Base-by-base conservation (phyloP, 2,888 invertebrate species). In the Clostera curtula region DNA sequence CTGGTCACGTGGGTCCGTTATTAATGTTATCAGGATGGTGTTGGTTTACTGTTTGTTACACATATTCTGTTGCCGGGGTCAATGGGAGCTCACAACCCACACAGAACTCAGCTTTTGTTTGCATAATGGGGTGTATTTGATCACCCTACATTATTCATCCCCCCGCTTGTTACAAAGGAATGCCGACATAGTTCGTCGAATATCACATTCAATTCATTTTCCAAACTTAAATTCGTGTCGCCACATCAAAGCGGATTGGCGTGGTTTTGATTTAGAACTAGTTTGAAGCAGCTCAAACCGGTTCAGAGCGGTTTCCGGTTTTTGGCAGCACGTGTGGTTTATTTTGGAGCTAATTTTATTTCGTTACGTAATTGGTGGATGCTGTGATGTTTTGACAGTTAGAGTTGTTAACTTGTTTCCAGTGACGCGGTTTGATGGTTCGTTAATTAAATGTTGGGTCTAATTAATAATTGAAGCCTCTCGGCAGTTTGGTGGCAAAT, bases 221-320 rank as follows among this genome's bases (percentile, higher is more conserved):
- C 24, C 22, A 30, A 40, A 49, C 47, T 37, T 36, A 43, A 50
- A 45, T 54, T 44, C 37, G 31, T 37, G 39, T 41, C 34, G 22
- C 62, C 61, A 59, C 64, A 62, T 65, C 65, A 63, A 66, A 63
- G 60, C 25, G 32, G 27, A 29, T 41, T 36, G 36, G 40, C 41
- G 38, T 33, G 37, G 38, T 47, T 52, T 50, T 39, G 40, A 53
- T 55, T 52, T 36, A 28, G 32, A 51, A 49, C 42, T 48, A 43
- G 53, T 52, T 53, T 43, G 30, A 46, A 38, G 39, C 27, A 38
- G 41, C 44, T 36, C 29, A 14, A 19, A 26, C 36, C 24, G 37
- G 43, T 40, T 39, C 31, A 25, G 37, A 40, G 36, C 32, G 31
- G 31, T 42, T 32, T 32, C 24, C 25, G 30, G 30, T 38, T 40